phyloP scores from a whole-genome alignment of 2,888 invertebrate species.

The Mythimna impura region DNA sequence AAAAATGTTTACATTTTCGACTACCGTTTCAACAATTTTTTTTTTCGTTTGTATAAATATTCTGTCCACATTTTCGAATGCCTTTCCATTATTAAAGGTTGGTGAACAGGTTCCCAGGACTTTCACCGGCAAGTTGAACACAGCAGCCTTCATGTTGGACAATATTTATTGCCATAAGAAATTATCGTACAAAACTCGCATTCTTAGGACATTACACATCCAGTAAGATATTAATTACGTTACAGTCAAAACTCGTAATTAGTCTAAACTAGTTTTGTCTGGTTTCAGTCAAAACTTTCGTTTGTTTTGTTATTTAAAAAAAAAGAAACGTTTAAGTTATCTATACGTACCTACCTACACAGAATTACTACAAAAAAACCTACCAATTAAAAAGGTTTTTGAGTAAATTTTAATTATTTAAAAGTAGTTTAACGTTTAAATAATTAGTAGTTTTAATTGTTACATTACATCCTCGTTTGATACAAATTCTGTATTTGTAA shows the following conservation, averaged over 20 bases:
- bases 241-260: neutral
- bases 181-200: conserved; percentile 35
- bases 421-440: too few relatives aligned
- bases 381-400: too few relatives aligned
- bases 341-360: too few relatives aligned
- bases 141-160: conserved; percentile 44
- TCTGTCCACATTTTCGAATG: conserved; percentile 27
- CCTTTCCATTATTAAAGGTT: conserved; percentile 49
- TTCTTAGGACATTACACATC: conserved; percentile 43
- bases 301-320: too few relatives aligned
- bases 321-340: too few relatives aligned
- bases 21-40: neutral
- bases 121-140: conserved; percentile 49
- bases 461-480: neutral
- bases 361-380: too few relatives aligned
- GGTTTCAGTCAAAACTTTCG: too few relatives aligned
- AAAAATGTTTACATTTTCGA: conserved; percentile 6
- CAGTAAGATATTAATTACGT: conserved; percentile 15
- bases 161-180: conserved; percentile 52
- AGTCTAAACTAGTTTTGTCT: too few relatives aligned
- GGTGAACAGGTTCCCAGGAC: conserved; percentile 53
- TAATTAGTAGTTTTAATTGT: too few relatives aligned
- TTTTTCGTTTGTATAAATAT: neutral
- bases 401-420: too few relatives aligned
- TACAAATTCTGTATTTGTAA: neutral